These are phyloP conservation scores for Pelecanus crispus DNA, from an alignment of 2,113 vertebrate genomes.

Conservation along the genomic window DNA sequence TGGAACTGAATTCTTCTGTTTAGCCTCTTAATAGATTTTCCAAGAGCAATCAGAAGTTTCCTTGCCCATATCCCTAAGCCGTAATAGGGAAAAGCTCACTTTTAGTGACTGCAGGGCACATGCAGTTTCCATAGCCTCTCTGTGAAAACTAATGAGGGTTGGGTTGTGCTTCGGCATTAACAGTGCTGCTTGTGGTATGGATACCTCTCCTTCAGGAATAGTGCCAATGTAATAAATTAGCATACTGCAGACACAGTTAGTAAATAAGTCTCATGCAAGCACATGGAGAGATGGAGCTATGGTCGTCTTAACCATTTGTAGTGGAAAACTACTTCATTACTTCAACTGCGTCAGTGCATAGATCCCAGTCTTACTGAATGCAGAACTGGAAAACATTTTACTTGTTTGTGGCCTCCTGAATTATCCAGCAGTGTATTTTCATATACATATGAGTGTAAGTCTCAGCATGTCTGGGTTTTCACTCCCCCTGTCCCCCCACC, in stretches of 20 bases:
- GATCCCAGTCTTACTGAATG: neutral
- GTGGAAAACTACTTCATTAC: neutral
- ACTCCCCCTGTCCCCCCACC: neutral
- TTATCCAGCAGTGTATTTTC: neutral
- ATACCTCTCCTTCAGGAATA: neutral
- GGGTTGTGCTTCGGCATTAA: neutral
- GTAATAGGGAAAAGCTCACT: neutral
- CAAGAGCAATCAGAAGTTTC: neutral
- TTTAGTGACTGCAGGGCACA: neutral
- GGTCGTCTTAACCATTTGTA: neutral
- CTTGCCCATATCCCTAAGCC: neutral
- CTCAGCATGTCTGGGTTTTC: neutral
- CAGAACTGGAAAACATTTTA: neutral
- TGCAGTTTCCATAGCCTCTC: neutral
- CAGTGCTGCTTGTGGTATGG: neutral
- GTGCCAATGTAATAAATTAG: neutral
- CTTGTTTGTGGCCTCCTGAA: neutral
- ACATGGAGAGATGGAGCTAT: neutral
- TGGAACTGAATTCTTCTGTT: neutral
- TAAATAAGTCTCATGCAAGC: neutral
- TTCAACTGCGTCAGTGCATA: neutral
- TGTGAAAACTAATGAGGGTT: neutral
- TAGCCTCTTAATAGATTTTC: neutral
- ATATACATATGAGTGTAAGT: rapidly evolving
- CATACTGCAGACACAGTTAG: neutral